Evolutionary conservation across 2,113 vertebrate species (phyloP).

Genomic region (Hystrix cristata): DNA sequence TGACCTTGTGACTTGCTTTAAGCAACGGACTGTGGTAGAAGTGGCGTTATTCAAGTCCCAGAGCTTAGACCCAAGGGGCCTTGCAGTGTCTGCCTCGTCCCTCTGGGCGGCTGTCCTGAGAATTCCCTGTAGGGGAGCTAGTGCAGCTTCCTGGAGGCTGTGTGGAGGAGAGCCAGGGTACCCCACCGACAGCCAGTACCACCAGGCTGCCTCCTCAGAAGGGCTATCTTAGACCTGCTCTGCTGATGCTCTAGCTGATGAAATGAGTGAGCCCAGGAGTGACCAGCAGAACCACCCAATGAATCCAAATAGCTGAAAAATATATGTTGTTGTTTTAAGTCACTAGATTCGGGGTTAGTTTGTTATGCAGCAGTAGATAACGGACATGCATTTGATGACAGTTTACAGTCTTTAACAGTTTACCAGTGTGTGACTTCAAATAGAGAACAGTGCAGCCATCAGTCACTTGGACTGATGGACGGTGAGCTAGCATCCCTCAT

Average conservation of each 20-base stretch:
- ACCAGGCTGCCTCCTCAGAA: not conserved
- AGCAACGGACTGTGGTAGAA: not conserved
- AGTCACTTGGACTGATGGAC: not conserved
- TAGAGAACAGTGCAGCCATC: not conserved
- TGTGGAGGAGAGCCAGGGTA: not conserved
- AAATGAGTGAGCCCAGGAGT: not conserved
- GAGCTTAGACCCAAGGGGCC: not conserved
- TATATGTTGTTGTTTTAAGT: not conserved
- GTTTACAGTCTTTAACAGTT: not conserved
- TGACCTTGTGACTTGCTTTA: conserved; percentile 48
- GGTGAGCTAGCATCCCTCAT: not conserved
- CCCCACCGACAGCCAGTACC: not conserved
- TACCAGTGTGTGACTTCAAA: not conserved
- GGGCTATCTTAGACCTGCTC: not conserved
- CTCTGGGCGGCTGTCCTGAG: not conserved
- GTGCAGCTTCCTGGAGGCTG: not conserved
- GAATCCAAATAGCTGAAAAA: conserved; percentile 12
- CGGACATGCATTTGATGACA: not conserved
- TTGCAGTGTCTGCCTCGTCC: not conserved
- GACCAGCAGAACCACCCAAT: not conserved
- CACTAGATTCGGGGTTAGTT: not conserved
- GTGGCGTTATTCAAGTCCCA: not conserved
- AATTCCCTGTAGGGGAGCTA: not conserved
- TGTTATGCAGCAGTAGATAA: not conserved
- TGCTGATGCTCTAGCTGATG: not conserved